phyloP scores from a whole-genome alignment of 2,113 vertebrate species.

The Oryzias woworae region DNA sequence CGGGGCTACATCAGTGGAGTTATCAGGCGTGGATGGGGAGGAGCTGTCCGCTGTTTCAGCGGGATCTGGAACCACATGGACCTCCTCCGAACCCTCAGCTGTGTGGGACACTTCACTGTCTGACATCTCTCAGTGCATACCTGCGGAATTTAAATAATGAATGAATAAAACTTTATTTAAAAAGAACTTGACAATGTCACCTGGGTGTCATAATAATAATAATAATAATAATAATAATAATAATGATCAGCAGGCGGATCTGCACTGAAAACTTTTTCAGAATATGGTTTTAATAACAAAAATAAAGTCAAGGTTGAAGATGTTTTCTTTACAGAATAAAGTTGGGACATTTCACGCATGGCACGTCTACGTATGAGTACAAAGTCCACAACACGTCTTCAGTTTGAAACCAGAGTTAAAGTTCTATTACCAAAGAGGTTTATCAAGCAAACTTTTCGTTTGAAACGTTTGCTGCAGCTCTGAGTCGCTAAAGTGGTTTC shows the following conservation, averaged over 20 bases:
- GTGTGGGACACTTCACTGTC: slow-evolving; percentile 39
- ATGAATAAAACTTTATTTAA: no score
- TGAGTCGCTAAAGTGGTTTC: no score
- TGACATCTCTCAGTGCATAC: slow-evolving; percentile 64
- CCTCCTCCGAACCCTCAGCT: slow-evolving; percentile 2
- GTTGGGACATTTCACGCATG: not conserved
- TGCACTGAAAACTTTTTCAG: no score
- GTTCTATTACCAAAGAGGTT: not conserved
- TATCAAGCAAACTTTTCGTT: no score
- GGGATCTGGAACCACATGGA: not conserved
- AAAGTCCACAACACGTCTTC: not conserved
- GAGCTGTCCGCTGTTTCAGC: slow-evolving; percentile 14
- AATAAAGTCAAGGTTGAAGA: no score
- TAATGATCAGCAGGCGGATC: no score
- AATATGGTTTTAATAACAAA: no score
- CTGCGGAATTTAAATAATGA: slow-evolving; percentile 16
- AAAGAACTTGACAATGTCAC: no score
- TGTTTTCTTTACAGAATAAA: no score
- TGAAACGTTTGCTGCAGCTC: no score
- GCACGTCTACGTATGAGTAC: not conserved
- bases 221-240: no score
- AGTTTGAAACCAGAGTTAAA: not conserved
- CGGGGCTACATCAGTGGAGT: slow-evolving; percentile 67
- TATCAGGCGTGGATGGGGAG: slow-evolving; percentile 29
- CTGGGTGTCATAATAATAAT: no score